Evolutionary conservation across 2,888 invertebrate genomes (phyloP), one percentile per base, ranked within the genome.

Genomic region (Onchidella celtica): DNA sequence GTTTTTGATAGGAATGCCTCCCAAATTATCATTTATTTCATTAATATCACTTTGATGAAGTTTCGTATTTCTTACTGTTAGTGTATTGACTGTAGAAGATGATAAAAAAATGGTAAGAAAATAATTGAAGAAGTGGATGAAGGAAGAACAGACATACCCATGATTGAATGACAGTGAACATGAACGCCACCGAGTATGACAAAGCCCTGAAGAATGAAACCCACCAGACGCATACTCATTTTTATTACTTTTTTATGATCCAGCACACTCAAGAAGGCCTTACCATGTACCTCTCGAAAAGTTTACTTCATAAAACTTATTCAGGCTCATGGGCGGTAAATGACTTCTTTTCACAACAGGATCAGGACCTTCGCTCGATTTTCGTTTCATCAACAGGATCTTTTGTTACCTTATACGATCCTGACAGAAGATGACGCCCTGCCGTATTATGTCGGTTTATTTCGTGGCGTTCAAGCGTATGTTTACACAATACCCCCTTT

Each of bases 271-370:
- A 47, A 47, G 17, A 6, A 47, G 17, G 9, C 47, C 9, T 47
- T 6, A 11, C 47, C 47, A 6, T 17, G 47, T 47, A 47, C 47
- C 47, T 17, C 61, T 32, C 4, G 4, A 66, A 29, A 34, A 32
- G 29, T 32, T 27, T 34, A 27, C 29, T 66, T 66, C 32, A 66
- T 34, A 66, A 34, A 66, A 4, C 34, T 4, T 11, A 32, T 66
- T 27, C 34, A 34, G 32, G n/a, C 61, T 66, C 66, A 66, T 17
- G 17, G 34, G 66, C 34, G 32, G 66, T 32, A 66, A 66, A 66
- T 66, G 66, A 66, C 34, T 66, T 66, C 66, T 34, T 66, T 66
- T 66, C 66, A 66, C 11, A 32, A 27, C n/a, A 61, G 24, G 24
- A 27, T 11, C 66, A 11, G 4, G 6, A n/a, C 66, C 3, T 66